phyloP scores from a whole-genome alignment of 2,888 invertebrate species.

The Leucozona laternaria region DNA sequence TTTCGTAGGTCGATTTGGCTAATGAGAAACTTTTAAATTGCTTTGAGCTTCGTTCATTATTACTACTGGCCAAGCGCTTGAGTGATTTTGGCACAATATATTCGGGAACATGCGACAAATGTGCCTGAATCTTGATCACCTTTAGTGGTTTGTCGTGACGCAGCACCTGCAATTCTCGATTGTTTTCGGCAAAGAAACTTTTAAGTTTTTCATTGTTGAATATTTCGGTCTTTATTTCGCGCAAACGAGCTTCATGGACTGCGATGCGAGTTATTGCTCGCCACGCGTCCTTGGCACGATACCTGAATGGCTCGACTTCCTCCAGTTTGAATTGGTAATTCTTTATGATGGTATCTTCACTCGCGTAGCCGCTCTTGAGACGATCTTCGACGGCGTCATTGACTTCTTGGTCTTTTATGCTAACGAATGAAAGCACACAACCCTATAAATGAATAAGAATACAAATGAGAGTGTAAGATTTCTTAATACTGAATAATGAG shows the following conservation, averaged over 20 bases:
- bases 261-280: constrained; percentile 96
- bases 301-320: constrained; percentile 98
- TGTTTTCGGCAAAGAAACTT: constrained; percentile 96
- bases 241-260: constrained; percentile 95
- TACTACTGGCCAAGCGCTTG: constrained; percentile 86
- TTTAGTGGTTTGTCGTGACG: constrained; percentile 94
- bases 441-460: constrained; percentile 24
- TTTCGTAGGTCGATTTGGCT: constrained; percentile 81
- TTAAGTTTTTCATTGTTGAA: constrained; percentile 96
- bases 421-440: constrained; percentile 93
- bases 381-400: constrained; percentile 91
- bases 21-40: constrained; percentile 76
- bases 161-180: constrained; percentile 92
- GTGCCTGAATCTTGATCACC: constrained; percentile 92
- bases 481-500: not conserved
- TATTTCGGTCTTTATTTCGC: constrained; percentile 97
- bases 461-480: not conserved
- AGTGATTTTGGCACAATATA: constrained; percentile 93
- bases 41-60: constrained; percentile 58
- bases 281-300: constrained; percentile 97
- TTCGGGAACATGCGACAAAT: constrained; percentile 95
- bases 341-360: constrained; percentile 87
- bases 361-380: constrained; percentile 87
- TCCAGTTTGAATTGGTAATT: constrained; percentile 97
- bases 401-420: constrained; percentile 89